A percentile compares a stretch with the other conserved stretches of the same genome.
Conservation (phyloP, 1,140 invertebrate genomes). For the Chelonus insularis region DNA sequence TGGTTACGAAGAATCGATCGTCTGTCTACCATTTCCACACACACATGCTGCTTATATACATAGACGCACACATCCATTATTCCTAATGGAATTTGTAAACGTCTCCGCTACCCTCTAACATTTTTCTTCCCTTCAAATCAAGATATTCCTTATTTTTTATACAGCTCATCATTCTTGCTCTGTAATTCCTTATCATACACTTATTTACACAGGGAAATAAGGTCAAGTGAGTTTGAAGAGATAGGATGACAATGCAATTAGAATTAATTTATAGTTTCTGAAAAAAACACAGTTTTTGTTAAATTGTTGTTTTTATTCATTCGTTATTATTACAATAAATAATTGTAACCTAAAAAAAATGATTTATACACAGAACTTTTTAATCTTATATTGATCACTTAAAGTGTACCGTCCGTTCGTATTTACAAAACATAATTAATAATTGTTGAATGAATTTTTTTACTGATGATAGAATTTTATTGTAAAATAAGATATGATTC, state of each 20-base stretch:
- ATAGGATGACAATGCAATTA: background rate
- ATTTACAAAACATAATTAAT: too few relatives aligned
- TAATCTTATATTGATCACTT: background rate
- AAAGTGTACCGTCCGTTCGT: background rate
- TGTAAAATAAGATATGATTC: too few relatives aligned
- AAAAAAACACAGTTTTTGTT: background rate
- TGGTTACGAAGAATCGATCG: constrained; percentile 25
- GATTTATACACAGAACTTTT: constrained; percentile 17
- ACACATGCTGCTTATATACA: background rate
- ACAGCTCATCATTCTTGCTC: background rate
- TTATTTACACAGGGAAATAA: constrained; percentile 21
- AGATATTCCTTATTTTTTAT: background rate
- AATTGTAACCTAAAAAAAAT: background rate
- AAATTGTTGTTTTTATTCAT: constrained; percentile 15
- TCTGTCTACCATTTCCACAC: background rate
- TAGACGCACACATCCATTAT: background rate
- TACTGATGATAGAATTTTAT: too few relatives aligned
- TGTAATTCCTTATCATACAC: constrained; percentile 4
- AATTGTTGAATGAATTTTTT: too few relatives aligned
- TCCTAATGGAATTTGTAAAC: constrained; percentile 6
- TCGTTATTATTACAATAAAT: constrained; percentile 26
- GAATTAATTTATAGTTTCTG: background rate
- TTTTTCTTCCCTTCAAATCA: background rate
- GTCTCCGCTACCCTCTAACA: background rate
- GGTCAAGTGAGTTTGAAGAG: constrained; percentile 19